Evolutionary conservation across 2,113 vertebrate species (phyloP).

Genomic region (Agelaius tricolor): DNA sequence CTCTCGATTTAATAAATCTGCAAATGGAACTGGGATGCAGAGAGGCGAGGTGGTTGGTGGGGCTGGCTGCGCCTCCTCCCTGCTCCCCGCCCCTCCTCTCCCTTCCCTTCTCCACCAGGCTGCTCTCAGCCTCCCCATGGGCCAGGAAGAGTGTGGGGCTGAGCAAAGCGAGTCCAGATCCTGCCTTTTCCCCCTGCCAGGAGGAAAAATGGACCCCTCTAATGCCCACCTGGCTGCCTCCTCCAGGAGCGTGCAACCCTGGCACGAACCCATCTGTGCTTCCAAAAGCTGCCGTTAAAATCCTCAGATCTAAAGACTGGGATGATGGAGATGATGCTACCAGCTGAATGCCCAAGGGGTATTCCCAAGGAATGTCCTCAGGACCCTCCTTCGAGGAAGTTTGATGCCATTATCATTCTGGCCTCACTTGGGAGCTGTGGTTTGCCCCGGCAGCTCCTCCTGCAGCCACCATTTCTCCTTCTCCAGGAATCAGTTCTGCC

Average conservation of each 20-base stretch:
- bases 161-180: not conserved
- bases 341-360: not conserved
- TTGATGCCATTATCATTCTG: not conserved
- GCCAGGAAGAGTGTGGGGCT: accelerated
- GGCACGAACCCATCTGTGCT: accelerated
- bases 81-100: not conserved
- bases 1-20: conserved; percentile 73
- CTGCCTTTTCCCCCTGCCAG: not conserved
- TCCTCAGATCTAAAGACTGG: not conserved
- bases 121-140: not conserved
- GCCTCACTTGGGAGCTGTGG: not conserved
- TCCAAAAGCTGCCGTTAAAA: not conserved
- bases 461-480: not conserved
- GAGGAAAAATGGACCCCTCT: not conserved
- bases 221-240: not conserved
- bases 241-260: not conserved
- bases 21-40: conserved; percentile 42
- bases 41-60: conserved; percentile 3
- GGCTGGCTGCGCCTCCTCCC: not conserved
- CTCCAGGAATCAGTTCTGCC: accelerated
- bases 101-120: not conserved
- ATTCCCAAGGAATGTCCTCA: not conserved
- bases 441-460: not conserved
- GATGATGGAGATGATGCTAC: not conserved
- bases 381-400: not conserved